phyloP scores from a whole-genome alignment of 1,140 invertebrate genomes.

The Pseudomyrmex cubaensis region DNA sequence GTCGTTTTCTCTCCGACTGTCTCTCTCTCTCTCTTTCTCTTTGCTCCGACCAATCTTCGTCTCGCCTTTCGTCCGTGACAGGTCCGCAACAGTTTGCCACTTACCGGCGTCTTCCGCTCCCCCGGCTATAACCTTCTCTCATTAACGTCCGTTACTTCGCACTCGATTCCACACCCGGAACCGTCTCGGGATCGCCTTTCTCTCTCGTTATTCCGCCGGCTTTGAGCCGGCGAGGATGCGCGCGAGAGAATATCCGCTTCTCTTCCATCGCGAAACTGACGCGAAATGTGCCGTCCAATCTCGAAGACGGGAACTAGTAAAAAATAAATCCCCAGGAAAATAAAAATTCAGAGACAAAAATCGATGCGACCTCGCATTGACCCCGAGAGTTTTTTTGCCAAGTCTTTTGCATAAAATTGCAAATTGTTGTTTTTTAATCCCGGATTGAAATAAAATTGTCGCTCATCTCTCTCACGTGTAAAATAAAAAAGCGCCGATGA shows the following conservation, averaged over 20 bases:
- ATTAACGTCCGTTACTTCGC: conserved; percentile 63
- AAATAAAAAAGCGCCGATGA: not conserved
- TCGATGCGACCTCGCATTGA: not conserved
- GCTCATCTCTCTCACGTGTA: not conserved
- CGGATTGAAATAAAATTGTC: not conserved
- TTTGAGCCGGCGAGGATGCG: conserved; percentile 17
- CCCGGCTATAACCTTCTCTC: conserved; percentile 60
- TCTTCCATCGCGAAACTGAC: conserved; percentile 16
- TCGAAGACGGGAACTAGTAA: not conserved
- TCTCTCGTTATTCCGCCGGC: conserved; percentile 45
- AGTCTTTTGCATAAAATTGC: not conserved
- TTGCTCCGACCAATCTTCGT: conserved; percentile 51
- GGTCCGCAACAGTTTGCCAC: conserved; percentile 72
- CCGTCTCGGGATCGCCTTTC: conserved; percentile 46
- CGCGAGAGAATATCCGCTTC: conserved; percentile 15
- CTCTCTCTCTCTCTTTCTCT: too few species aligned
- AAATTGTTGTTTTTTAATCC: conserved; percentile 3
- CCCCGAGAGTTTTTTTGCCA: not conserved
- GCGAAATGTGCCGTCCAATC: not conserved
- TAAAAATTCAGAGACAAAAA: not conserved
- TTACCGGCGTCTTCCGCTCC: conserved; percentile 60
- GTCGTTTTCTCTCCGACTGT: conserved; percentile 41
- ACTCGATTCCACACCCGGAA: conserved; percentile 64
- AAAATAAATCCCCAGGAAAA: too few species aligned
- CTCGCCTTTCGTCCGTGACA: conserved; percentile 45